Base-by-base conservation (phyloP, 2,113 vertebrate species). In the Anas platyrhynchos region DNA sequence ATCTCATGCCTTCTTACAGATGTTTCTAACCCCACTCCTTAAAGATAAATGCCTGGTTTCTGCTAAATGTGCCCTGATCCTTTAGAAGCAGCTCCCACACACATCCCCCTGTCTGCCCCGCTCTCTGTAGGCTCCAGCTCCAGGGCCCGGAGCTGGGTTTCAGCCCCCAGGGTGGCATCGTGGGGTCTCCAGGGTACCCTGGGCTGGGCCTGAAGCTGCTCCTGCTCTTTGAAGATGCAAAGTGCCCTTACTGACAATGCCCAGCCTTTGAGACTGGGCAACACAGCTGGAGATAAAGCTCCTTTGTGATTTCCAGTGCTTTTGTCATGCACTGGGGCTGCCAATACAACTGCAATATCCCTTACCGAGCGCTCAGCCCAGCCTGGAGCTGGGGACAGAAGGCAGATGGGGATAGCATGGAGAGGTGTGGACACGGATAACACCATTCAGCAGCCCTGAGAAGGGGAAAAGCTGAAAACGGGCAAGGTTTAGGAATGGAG, bases 211-310 rank as follows among this genome's bases (percentile, higher is more conserved):
- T 36, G 54, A 82, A 90, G 31, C 58, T 41, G 62, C 68, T 83
- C 25, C 85, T 56, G 56, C 78, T 91, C 96, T 97, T 95, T 97
- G 77, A 89, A 91, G 79, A 96, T 94, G 95, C 67, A 88, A 96
- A 97, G 71, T 83, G 58, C 58, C 78, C 44, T 92, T 58, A 32
- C 27, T 74, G 46, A 77, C 80, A 90, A 71, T 67, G n/a, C 44
- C 13, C 63, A 74, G 72, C 72, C 75, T 93, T 91, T 92, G 63
- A 93, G 81, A 65, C n/a, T 13, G 44, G 44, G 71, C 58, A 82
- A 62, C 63, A 62, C 89, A 87, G 83, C 62, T 93, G 91, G 81
- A 91, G 93, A 89, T 83, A 86, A 97, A 93, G 86, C 83, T 55
- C 81, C 78, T 96, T 93, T 96, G 89, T 93, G 71, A 83, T 94